Conservation (phyloP, 2,797 vertebrate genomes). For the Helostoma temminkii region DNA sequence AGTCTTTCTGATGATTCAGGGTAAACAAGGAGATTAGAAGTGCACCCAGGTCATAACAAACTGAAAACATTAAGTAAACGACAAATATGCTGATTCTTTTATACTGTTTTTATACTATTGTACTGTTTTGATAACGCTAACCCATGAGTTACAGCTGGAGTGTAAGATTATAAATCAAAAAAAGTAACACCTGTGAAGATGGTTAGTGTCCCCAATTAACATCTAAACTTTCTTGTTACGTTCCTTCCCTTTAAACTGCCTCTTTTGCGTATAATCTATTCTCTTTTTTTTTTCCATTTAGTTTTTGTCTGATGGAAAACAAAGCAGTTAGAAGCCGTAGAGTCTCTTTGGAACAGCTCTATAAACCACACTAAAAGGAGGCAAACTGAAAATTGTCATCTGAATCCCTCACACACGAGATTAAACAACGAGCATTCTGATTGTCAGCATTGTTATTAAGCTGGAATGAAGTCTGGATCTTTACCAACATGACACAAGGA, state of each 20-base stretch:
- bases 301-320: constrained; percentile 18
- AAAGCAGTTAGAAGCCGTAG: constrained; percentile 14
- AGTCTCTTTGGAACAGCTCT: constrained; percentile 19
- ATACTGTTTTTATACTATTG: no score
- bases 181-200: constrained; percentile 25
- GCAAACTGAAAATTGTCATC: constrained; percentile 38
- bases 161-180: constrained; percentile 10
- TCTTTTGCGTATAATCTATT: constrained; percentile 25
- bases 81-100: constrained; percentile 42
- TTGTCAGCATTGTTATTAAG: constrained; percentile 51
- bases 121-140: constrained; percentile 13
- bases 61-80: constrained; percentile 19
- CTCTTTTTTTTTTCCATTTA: constrained; percentile 14
- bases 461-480: constrained; percentile 57
- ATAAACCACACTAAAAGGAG: constrained; percentile 28
- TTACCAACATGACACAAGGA: constrained; percentile 45
- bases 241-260: constrained; percentile 33
- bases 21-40: constrained; percentile 63
- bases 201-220: constrained; percentile 30
- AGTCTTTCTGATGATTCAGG: constrained; percentile 20
- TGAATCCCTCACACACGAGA: constrained; percentile 35
- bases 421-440: constrained; percentile 42
- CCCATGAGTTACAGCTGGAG: constrained; percentile 18
- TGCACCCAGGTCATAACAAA: constrained; percentile 3
- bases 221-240: constrained; percentile 27